phyloP scores from a whole-genome alignment of 1,140 invertebrate species.

The Laupala kohalensis region DNA sequence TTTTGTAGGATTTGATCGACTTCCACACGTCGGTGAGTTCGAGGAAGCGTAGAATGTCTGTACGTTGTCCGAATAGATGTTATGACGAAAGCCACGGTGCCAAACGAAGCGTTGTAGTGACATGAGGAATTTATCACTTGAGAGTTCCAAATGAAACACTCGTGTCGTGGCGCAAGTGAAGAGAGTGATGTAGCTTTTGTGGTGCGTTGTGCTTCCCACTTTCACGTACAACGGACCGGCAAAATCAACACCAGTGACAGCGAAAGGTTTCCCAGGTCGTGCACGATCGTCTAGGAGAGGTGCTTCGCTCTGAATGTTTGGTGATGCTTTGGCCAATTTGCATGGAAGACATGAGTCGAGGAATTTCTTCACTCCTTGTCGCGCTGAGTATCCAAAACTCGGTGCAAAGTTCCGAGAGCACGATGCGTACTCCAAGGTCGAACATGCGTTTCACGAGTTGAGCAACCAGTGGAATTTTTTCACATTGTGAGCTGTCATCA shows the following conservation, averaged over 20 bases:
- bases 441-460: neutral
- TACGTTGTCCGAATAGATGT: neutral
- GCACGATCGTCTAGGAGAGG: neutral
- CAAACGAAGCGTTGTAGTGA: neutral
- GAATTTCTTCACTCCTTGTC: neutral
- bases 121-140: neutral
- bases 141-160: slow-evolving; percentile 22
- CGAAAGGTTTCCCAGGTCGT: neutral
- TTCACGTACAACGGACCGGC: neutral
- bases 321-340: neutral
- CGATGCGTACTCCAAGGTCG: neutral
- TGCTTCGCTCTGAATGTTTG: neutral
- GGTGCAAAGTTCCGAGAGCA: neutral
- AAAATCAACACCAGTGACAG: slow-evolving; percentile 6
- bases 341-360: too few species aligned
- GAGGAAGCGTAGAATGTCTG: neutral
- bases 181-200: too few species aligned
- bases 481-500: too few species aligned
- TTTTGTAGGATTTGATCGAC: neutral
- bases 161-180: slow-evolving; percentile 17
- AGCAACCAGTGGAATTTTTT: too few species aligned
- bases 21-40: neutral
- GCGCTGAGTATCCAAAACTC: neutral
- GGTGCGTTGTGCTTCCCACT: neutral
- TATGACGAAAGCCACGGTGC: neutral